These are phyloP conservation scores for Cettia cetti DNA, from an alignment of 2,113 vertebrate species.

Conservation along the genomic window DNA sequence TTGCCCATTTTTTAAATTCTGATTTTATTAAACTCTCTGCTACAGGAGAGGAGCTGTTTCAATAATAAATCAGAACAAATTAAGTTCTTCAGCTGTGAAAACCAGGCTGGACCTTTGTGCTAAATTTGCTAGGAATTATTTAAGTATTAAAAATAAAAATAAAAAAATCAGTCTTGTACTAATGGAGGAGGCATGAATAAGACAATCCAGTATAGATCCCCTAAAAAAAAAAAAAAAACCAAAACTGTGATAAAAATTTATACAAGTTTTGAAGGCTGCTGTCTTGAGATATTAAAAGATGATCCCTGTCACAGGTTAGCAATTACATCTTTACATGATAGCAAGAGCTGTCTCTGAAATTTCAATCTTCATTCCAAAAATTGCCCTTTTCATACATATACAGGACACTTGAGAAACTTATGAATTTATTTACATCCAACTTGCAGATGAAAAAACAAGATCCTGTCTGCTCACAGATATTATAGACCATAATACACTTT, in stretches of 20 bases:
- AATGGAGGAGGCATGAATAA: not conserved
- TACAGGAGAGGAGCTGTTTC: not conserved
- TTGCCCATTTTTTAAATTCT: not conserved
- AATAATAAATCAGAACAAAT: constrained; percentile 34
- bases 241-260: not conserved
- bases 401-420: not conserved
- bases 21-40: constrained; percentile 3
- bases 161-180: constrained; percentile 3
- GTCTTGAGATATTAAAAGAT: constrained; percentile 3
- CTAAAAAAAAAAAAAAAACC: not conserved
- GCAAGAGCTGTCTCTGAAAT: not conserved
- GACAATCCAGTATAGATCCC: not conserved
- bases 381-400: not conserved
- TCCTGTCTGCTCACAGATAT: not conserved
- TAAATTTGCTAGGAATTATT: not conserved
- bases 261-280: not conserved
- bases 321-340: not conserved
- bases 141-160: no score
- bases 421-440: not conserved
- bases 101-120: not conserved
- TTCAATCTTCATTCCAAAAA: constrained; percentile 27
- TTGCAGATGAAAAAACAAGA: not conserved
- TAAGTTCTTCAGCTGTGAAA: constrained; percentile 31
- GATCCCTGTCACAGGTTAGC: not conserved
- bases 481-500: not conserved